Conservation (phyloP, 2,888 invertebrate species). For the Isotomurus palustris region DNA sequence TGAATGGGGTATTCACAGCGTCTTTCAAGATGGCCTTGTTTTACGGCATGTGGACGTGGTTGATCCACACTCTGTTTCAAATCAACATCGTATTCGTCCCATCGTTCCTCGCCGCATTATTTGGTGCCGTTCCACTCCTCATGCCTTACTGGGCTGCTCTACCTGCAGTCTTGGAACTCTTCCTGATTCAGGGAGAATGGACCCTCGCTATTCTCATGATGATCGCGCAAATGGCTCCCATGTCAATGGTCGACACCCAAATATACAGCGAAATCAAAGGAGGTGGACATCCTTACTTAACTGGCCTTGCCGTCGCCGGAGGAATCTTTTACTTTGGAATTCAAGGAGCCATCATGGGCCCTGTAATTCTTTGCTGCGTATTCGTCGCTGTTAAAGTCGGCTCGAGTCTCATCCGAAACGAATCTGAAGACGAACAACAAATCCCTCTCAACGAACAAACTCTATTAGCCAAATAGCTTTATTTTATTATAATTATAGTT, state of each 20-base stretch:
- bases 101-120: conserved; percentile 81
- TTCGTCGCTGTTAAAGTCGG: conserved; percentile 86
- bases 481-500: no score
- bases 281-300: conserved; percentile 38
- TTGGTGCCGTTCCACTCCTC: conserved; percentile 93
- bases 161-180: conserved; percentile 90
- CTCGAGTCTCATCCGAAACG: conserved; percentile 62
- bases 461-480: no score
- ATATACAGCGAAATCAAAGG: conserved; percentile 97
- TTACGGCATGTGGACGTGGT: conserved; percentile 97
- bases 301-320: conserved; percentile 85
- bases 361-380: conserved; percentile 86
- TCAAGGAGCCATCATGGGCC: conserved; percentile 95
- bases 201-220: conserved; percentile 75
- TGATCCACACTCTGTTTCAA: conserved; percentile 90
- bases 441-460: no score
- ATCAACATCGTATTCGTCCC: conserved; percentile 92
- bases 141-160: conserved; percentile 94
- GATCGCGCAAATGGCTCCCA: conserved; percentile 80
- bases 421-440: conserved; percentile 5
- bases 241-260: conserved; percentile 86
- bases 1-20: conserved; percentile 91
- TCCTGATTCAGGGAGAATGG: conserved; percentile 83
- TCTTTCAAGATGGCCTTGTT: conserved; percentile 95
- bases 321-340: conserved; percentile 96